These are phyloP conservation scores for Pristionchus arcanus DNA, from an alignment of 2,888 invertebrate species.

Conservation along the genomic window DNA sequence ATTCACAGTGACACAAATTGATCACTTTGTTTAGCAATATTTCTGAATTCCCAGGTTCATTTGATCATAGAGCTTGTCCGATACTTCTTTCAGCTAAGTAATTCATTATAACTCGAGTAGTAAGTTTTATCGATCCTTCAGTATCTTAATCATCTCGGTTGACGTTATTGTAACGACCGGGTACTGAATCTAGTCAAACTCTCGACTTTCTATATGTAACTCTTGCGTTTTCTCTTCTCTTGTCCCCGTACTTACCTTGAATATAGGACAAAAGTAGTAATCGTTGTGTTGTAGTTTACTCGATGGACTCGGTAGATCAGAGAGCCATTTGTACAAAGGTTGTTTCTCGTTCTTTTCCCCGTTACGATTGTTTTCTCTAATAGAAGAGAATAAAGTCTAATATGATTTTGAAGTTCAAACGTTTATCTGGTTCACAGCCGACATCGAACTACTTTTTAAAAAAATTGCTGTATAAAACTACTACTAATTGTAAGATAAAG, in stretches of 20 bases:
- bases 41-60: conserved; percentile 2
- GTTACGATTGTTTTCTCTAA: conserved; percentile 13
- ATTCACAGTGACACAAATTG: conserved; percentile 2
- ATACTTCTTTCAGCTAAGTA: conserved; percentile 28
- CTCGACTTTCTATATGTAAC: conserved; percentile 6
- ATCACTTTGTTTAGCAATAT: conserved; percentile 31
- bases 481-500: background rate
- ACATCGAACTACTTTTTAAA: background rate
- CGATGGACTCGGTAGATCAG: conserved; percentile 16
- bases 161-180: background rate
- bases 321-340: conserved; percentile 35
- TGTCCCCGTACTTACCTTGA: background rate
- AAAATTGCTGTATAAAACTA: too few relatives aligned
- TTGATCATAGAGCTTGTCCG: conserved; percentile 20
- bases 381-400: conserved; percentile 29
- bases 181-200: conserved; percentile 8
- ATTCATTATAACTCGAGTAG: background rate
- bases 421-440: background rate
- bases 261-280: conserved; percentile 8
- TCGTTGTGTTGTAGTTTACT: background rate
- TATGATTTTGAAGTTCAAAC: background rate
- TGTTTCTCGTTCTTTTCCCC: conserved; percentile 35
- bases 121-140: background rate
- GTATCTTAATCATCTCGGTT: conserved; percentile 27
- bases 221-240: background rate